A percentile compares a stretch with the other conserved stretches of the same genome.
Evolutionary conservation across 23 tunicate genomes (phyloP).

Genomic region (Aplidium turbinatum): DNA sequence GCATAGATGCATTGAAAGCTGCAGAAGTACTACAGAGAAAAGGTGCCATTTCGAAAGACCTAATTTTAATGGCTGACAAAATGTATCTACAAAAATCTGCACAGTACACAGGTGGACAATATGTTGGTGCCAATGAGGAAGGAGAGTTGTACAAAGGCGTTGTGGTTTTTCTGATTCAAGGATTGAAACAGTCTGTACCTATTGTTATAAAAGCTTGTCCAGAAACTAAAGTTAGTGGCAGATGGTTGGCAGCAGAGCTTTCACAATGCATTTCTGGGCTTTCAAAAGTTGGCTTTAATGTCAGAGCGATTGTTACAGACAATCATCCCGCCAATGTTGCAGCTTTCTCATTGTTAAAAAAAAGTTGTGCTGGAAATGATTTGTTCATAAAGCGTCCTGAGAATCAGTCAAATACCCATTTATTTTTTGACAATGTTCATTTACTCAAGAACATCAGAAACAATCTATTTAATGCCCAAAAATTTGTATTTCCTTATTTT

Average conservation of each 20-base stretch:
- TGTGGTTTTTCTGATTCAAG: constrained; percentile 14
- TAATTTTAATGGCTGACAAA: constrained; percentile 11
- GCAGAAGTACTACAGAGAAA: background rate
- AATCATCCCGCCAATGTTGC: constrained; percentile 4
- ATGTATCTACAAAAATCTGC: constrained; percentile 25
- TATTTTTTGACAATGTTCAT: constrained; percentile 32
- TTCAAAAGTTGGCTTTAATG: constrained; percentile 8
- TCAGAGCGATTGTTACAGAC: constrained; percentile 2
- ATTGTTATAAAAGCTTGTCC: constrained; percentile 20
- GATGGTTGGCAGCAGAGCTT: background rate
- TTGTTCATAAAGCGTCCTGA: constrained; percentile 1
- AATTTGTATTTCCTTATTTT: constrained; percentile 21
- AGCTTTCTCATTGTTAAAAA: background rate
- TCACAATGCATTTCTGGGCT: constrained; percentile 6
- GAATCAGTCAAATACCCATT: background rate
- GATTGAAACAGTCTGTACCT: constrained; percentile 21
- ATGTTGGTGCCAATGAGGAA: constrained; percentile 22
- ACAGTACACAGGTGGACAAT: constrained; percentile 10
- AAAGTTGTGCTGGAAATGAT: background rate
- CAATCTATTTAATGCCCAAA: constrained; percentile 21
- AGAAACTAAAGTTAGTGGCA: constrained; percentile 1
- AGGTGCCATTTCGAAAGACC: constrained; percentile 7
- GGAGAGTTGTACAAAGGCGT: constrained; percentile 15
- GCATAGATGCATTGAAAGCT: constrained; percentile 15
- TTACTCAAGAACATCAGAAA: constrained; percentile 16